These are phyloP conservation scores for Drosophila biarmipes DNA, from an alignment of 1,140 invertebrate species.

Conservation along the genomic window DNA sequence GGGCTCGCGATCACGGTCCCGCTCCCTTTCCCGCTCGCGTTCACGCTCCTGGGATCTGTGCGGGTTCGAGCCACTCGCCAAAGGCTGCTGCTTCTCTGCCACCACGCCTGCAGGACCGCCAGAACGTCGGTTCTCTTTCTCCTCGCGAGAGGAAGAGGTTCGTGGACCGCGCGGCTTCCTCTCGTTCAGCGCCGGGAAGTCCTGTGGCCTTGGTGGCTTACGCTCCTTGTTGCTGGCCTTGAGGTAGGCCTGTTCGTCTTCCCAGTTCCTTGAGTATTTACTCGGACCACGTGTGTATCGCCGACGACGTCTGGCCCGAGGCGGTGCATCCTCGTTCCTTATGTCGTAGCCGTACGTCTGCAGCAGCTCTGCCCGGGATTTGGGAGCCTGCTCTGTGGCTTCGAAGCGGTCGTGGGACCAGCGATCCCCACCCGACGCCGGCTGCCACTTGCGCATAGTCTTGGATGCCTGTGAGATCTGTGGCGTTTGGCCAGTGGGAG, in stretches of 20 bases:
- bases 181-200: slow-evolving; percentile 84
- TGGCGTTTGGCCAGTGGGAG: slow-evolving; percentile 52
- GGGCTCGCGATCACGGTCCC: slow-evolving; percentile 43
- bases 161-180: slow-evolving; percentile 47
- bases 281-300: slow-evolving; percentile 95
- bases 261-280: slow-evolving; percentile 96
- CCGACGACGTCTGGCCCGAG: slow-evolving; percentile 92
- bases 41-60: slow-evolving; percentile 47
- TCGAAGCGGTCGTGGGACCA: slow-evolving; percentile 97
- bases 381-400: slow-evolving; percentile 91
- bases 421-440: slow-evolving; percentile 85
- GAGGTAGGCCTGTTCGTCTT: slow-evolving; percentile 94
- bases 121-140: slow-evolving; percentile 79
- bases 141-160: slow-evolving; percentile 58
- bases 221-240: slow-evolving; percentile 79
- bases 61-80: slow-evolving; percentile 13
- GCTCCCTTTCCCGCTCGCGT: slow-evolving; percentile 42
- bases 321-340: slow-evolving; percentile 94
- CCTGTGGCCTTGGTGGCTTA: slow-evolving; percentile 78
- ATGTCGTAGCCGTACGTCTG: slow-evolving; percentile 98
- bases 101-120: background rate
- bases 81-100: slow-evolving; percentile 32
- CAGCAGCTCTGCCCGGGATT: slow-evolving; percentile 94
- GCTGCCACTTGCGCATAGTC: slow-evolving; percentile 85
- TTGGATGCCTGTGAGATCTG: slow-evolving; percentile 79